Conservation (phyloP, 2,113 vertebrate species). For the Marmota monax region DNA sequence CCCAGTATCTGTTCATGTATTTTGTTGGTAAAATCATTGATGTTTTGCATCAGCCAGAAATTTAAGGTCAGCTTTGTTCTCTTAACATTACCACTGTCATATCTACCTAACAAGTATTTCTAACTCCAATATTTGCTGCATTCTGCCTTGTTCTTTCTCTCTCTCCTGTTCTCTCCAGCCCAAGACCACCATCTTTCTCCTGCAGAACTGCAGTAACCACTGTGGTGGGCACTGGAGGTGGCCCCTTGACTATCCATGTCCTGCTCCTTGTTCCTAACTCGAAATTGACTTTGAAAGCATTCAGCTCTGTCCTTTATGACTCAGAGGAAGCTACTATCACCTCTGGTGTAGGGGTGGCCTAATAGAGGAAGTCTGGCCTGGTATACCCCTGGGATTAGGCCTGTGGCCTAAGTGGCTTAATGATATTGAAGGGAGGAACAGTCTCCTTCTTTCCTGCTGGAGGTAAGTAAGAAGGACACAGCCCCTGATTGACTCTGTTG, state of each 20-base stretch:
- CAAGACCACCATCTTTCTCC: neutral
- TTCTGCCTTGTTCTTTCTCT: neutral
- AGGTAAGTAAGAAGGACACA: neutral
- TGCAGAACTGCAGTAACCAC: neutral
- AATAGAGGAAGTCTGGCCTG: neutral
- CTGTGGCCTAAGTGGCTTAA: neutral
- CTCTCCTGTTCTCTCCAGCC: neutral
- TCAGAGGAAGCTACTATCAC: neutral
- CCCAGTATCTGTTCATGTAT: neutral
- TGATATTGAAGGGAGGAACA: neutral
- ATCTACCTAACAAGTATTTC: neutral
- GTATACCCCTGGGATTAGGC: neutral
- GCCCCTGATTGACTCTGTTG: neutral
- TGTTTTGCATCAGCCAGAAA: neutral
- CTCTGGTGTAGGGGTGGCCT: neutral
- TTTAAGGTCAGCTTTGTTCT: neutral
- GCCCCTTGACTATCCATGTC: fast-evolving
- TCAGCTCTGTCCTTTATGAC: neutral
- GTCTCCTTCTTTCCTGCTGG: neutral
- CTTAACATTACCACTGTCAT: neutral
- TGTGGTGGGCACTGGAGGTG: neutral
- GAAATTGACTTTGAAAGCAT: neutral
- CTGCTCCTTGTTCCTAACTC: neutral
- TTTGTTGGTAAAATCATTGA: neutral
- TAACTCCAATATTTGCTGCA: neutral